Base-by-base conservation (phyloP, 1,140 invertebrate genomes). In the Leguminivora glycinivorella region DNA sequence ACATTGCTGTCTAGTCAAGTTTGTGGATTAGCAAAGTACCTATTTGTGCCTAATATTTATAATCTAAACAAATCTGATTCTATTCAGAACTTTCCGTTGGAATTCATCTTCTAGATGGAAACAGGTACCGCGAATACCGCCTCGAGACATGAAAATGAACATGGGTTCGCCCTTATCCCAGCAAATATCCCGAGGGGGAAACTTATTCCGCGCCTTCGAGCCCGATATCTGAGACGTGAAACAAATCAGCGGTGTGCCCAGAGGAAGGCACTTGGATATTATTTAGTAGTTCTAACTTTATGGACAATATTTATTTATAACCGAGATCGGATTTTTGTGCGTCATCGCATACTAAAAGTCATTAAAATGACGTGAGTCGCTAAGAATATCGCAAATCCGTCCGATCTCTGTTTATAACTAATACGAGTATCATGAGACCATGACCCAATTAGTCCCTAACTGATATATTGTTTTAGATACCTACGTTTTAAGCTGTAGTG, bases 161-260 rank as follows among this genome's bases (percentile, higher is more conserved):
- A 52, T 52, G 47, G 47, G 47, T 52, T 22, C 22, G 14, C 17
- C 47, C 47, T 52, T 22, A 52, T 52, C 47, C 19, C 47, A 22
- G 19, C 9, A 47, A 47, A 47, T 17, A 47, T 47, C 43, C 47
- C 19, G 14, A 10, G 19, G 47, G 47, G 47, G 7, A 52, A 52
- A 52, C 47, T 52, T 52, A 52, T 52, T 52, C 47, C 19, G 19
- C 19, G 17, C 19, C 47, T 52, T 52, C 47, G 47, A 52, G 47
- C 6, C 47, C 19, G 47, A 52, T 52, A 52, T 52, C 19, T 6
- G 19, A 52, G 47, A 17, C 47, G 19, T 19, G 22, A 52, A 52
- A 52, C 19, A 52, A 52, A 52, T 52, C 47, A 52, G 47, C 47
- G 47, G 47, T 52, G 19, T n/a, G 22, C 47, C 47, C 19, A 22